These are phyloP conservation scores for Pachycephala philippinensis DNA, from an alignment of 2,113 vertebrate species.

Conservation along the genomic window DNA sequence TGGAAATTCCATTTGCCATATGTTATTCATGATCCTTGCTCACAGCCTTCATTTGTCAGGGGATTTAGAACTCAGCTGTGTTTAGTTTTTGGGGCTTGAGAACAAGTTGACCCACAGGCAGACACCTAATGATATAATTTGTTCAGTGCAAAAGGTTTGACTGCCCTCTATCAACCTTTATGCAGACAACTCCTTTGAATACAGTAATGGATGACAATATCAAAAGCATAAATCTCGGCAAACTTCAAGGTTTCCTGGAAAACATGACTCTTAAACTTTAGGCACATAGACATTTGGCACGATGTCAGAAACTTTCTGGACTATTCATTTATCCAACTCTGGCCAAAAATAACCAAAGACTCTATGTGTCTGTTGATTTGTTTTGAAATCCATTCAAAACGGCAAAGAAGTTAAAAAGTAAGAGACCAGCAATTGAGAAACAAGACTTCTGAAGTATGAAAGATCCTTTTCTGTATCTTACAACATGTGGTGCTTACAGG, in stretches of 20 bases:
- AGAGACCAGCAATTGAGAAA: conserved; percentile 64
- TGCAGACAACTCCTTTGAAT: conserved; percentile 76
- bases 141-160: conserved; percentile 75
- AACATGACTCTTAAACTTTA: conserved; percentile 67
- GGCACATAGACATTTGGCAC: conserved; percentile 74
- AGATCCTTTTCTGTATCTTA: conserved; percentile 69
- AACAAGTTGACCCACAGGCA: conserved; percentile 79
- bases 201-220: conserved; percentile 72
- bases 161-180: conserved; percentile 76
- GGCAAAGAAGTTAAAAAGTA: conserved; percentile 72
- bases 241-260: conserved; percentile 75
- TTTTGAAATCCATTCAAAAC: conserved; percentile 80
- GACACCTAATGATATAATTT: conserved; percentile 81
- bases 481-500: conserved; percentile 52
- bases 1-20: conserved; percentile 82
- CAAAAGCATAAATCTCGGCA: conserved; percentile 70
- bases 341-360: conserved; percentile 75
- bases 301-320: conserved; percentile 72
- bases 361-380: conserved; percentile 82
- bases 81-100: conserved; percentile 82
- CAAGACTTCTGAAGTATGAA: conserved; percentile 66
- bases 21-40: conserved; percentile 78
- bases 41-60: conserved; percentile 80
- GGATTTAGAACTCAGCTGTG: conserved; percentile 83
- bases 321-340: conserved; percentile 76